These are phyloP conservation scores for Drosophila asahinai DNA, from an alignment of 1,140 invertebrate species.

Conservation along the genomic window DNA sequence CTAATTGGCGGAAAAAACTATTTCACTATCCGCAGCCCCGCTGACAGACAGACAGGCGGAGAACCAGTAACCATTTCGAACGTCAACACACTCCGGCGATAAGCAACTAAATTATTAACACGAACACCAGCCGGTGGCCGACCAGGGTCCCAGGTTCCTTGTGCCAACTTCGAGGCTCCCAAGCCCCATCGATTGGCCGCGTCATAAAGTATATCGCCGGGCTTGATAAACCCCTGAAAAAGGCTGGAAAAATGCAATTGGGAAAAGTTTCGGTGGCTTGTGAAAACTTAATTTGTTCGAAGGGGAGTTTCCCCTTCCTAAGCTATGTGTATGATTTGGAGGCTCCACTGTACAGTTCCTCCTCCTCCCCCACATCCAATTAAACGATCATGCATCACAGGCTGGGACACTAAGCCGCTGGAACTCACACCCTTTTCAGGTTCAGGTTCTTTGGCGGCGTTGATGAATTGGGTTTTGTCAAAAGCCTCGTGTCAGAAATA, in stretches of 20 bases:
- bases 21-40: conserved; percentile 52
- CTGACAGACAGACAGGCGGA: conserved; percentile 54
- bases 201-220: conserved; percentile 75
- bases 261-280: conserved; percentile 52
- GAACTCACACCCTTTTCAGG: conserved; percentile 19
- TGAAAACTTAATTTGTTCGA: conserved; percentile 76
- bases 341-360: conserved; percentile 10
- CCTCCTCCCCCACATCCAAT: conserved; percentile 56
- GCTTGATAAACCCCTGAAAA: conserved; percentile 48
- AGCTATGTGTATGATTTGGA: conserved; percentile 48
- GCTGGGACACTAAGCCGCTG: conserved; percentile 55
- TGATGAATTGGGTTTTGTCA: conserved; percentile 68
- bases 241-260: conserved; percentile 71
- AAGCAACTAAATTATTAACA: conserved; percentile 84
- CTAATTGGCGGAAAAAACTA: conserved; percentile 61
- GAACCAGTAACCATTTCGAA: conserved; percentile 70
- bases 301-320: conserved; percentile 37
- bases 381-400: conserved; percentile 65
- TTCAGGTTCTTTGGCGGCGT: conserved; percentile 21
- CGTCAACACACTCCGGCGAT: conserved; percentile 78
- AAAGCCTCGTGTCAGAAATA: conserved; percentile 59
- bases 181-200: conserved; percentile 41
- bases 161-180: conserved; percentile 19
- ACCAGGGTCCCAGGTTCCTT: conserved; percentile 42
- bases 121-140: conserved; percentile 37